Conservation (phyloP, 2,888 invertebrate species). For the Labia minor region DNA sequence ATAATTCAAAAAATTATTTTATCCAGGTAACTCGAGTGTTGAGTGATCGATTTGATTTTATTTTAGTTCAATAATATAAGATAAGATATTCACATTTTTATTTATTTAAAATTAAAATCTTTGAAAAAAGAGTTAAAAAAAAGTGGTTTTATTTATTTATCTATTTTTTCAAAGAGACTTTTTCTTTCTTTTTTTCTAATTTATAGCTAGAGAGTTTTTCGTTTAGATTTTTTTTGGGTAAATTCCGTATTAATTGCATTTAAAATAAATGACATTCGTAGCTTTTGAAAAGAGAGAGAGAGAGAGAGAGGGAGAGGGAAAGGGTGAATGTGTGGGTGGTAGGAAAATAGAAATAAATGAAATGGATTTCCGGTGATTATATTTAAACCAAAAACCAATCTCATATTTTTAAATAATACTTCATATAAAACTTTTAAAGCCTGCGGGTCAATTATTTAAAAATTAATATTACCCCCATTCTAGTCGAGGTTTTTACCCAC, state of each 20-base stretch:
- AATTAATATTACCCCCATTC: neutral
- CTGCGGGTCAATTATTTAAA: conserved; percentile 2
- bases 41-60: too few species aligned
- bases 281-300: neutral
- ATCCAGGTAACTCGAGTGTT: too few species aligned
- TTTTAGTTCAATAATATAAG: too few species aligned
- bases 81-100: too few species aligned
- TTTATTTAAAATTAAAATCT: too few species aligned
- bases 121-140: too few species aligned
- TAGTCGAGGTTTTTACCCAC: too few species aligned
- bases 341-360: neutral
- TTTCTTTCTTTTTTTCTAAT: neutral
- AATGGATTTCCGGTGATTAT: neutral
- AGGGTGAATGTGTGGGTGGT: too few species aligned
- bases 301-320: neutral
- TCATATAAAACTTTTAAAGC: conserved; percentile 3
- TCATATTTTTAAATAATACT: conserved; percentile 13
- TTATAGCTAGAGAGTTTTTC: neutral
- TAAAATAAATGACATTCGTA: neutral
- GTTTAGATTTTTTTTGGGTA: neutral
- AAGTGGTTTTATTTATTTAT: too few species aligned
- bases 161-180: too few species aligned
- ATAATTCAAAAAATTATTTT: too few species aligned
- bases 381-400: conserved; percentile 13
- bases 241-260: neutral